phyloP scores from a whole-genome alignment of 2,888 invertebrate genomes.

The Stenichneumon culpator region DNA sequence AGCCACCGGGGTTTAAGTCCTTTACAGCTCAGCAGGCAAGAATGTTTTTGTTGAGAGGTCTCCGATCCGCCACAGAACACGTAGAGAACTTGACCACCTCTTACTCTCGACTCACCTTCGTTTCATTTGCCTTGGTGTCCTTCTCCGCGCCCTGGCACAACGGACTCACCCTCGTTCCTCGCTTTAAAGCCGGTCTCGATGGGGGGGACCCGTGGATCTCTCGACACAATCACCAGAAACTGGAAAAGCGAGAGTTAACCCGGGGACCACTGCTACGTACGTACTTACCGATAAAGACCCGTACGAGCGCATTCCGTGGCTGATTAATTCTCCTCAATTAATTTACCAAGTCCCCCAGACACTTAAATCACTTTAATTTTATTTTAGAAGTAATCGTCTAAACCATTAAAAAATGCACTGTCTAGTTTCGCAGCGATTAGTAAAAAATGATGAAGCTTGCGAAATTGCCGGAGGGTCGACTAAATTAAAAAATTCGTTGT shows the following conservation, averaged over 20 bases:
- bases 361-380: neutral
- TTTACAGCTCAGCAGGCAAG: constrained; percentile 77
- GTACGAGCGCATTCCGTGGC: neutral
- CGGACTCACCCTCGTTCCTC: constrained; percentile 23
- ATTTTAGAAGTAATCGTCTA: neutral
- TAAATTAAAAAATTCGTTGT: too few species aligned
- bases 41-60: constrained; percentile 77
- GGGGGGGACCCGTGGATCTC: constrained; percentile 15
- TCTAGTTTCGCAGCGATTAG: too few species aligned
- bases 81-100: constrained; percentile 61
- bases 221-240: constrained; percentile 51
- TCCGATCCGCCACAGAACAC: constrained; percentile 64
- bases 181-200: constrained; percentile 58
- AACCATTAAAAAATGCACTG: too few species aligned
- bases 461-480: neutral
- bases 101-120: constrained; percentile 65
- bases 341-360: neutral
- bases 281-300: neutral
- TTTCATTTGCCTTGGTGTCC: constrained; percentile 58
- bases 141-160: constrained; percentile 58
- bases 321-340: neutral
- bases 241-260: constrained; percentile 44
- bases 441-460: neutral
- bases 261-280: neutral
- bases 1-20: constrained; percentile 48